These are phyloP conservation scores for Pangasius larnaudii DNA, from an alignment of 2,797 vertebrate genomes.

Conservation along the genomic window DNA sequence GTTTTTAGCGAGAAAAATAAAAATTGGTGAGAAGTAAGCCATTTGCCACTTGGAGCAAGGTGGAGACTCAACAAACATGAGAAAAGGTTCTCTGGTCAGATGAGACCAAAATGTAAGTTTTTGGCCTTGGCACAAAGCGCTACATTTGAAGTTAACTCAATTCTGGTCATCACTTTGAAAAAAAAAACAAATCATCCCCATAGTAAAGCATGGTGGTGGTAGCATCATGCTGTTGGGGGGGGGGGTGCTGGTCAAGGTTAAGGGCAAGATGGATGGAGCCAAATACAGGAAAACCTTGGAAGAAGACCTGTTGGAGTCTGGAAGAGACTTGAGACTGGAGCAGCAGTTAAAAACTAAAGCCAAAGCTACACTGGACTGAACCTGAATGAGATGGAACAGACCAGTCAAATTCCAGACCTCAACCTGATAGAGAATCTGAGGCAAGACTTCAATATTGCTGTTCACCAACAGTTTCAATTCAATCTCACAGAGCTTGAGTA, in stretches of 20 bases:
- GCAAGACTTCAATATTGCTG: neutral
- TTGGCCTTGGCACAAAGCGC: neutral
- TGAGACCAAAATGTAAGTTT: neutral
- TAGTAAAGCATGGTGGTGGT: neutral
- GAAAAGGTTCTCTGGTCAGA: neutral
- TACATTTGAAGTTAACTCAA: neutral
- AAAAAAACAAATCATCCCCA: neutral
- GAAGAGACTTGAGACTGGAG: neutral
- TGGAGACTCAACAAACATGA: neutral
- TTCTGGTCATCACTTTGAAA: neutral
- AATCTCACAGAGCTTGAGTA: neutral
- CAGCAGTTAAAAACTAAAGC: neutral
- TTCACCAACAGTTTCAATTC: neutral
- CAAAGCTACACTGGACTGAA: neutral
- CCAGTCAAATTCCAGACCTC: neutral
- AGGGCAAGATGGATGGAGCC: neutral
- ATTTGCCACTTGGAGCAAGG: neutral
- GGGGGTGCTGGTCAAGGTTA: neutral
- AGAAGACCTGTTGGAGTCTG: neutral
- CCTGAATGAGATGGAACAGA: neutral
- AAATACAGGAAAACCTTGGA: neutral
- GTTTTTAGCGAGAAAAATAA: neutral
- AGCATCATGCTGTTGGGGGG: neutral
- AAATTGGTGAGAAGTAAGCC: neutral
- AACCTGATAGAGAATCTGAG: neutral